Percentiles rank a stretch among this genome's conserved stretches.
Evolutionary conservation across 2,888 invertebrate species (phyloP).

Genomic region (Odontothrips loti): DNA sequence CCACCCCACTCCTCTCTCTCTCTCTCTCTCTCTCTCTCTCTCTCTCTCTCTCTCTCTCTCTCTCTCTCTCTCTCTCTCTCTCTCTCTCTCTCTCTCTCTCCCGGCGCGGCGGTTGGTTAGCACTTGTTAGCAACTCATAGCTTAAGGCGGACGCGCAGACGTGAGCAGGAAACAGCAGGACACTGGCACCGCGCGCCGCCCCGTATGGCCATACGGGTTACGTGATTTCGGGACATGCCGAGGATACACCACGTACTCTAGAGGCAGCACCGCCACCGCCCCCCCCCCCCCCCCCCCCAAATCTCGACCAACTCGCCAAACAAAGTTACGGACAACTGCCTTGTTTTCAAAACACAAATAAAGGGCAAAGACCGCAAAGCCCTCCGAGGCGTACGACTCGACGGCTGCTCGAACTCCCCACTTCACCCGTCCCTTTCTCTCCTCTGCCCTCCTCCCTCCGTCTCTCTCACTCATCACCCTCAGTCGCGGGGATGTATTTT

Average conservation of each 20-base stretch:
- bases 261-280: not conserved
- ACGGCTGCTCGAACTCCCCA: no score
- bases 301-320: slow-evolving; percentile 6
- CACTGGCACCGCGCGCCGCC: not conserved
- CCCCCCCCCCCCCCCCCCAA: not conserved
- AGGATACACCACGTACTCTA: not conserved
- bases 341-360: slow-evolving; percentile 6
- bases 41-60: not conserved
- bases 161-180: no score
- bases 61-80: no score
- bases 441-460: no score
- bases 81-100: not conserved
- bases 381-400: no score
- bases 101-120: not conserved
- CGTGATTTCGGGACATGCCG: not conserved
- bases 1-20: no score
- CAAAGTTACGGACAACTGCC: slow-evolving; percentile 6
- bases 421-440: no score
- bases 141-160: not conserved
- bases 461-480: no score
- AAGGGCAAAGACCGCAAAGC: not conserved
- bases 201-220: not conserved
- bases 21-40: not conserved
- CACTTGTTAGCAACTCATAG: slow-evolving; percentile 11
- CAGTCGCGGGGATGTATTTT: no score